Base-by-base conservation (phyloP, 2,797 vertebrate species). In the Gobio occitaniae region DNA sequence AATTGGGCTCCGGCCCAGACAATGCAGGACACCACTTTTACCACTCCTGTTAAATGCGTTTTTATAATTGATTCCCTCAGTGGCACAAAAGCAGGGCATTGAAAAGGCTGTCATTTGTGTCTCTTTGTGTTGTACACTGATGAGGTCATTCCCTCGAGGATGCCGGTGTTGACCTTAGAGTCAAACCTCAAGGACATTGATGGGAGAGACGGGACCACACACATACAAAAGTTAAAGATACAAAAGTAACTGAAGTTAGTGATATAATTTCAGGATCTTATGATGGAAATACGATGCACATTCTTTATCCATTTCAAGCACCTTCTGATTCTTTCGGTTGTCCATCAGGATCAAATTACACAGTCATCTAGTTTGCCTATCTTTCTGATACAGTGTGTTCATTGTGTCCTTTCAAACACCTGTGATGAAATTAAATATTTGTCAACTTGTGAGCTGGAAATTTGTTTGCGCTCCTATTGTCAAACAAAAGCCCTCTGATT, bases 1-100 rank as follows among this genome's bases (percentile, higher is more conserved):
- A 91, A 93, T 92, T 90, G 90, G 90, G 21, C 89, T 86, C 88
- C 78, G 70, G 89, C 87, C 88, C 88, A 83, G 91, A 94, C 94
- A 95, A 94, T 94, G 92, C 93, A 93, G 92, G 92, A 94, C 92
- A 92, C 87, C 81, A 87, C 91, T 93, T 94, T 96, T 95, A 94
- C 94, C 91, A 92, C 92, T 93, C 91, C 94, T 93, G 93, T 95
- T 95, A 94, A 93, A 93, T 92, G 89, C 95, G 93, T 94, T 95
- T 95, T 94, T 94, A 94, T 95, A 95, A 96, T 96, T 95, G 94
- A 95, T 95, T 95, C 93, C 91, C 91, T 90, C 91, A 87, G 80
- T 19, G 85, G 92, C 91, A 95, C 95, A 95, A 95, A 93, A 89
- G 93, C 88, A 75, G 87, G 89, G 90, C 93, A 93, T 93, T 93